These are phyloP conservation scores for Limnodromus scolopaceus DNA, from an alignment of 2,797 vertebrate species.

Conservation along the genomic window DNA sequence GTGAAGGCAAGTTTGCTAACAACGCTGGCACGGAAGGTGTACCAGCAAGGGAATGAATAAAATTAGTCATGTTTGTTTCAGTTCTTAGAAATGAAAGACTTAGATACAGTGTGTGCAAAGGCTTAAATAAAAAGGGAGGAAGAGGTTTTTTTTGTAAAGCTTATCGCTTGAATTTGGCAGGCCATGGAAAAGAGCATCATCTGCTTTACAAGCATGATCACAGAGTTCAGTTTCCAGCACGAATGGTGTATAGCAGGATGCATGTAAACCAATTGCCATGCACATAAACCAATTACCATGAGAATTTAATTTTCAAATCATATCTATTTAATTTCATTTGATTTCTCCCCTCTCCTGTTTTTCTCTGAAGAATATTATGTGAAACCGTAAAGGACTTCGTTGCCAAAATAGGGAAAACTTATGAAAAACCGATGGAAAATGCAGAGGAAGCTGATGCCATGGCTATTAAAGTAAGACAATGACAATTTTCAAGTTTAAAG, in stretches of 20 bases:
- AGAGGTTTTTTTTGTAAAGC: neutral
- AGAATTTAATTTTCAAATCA: neutral
- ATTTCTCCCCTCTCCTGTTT: neutral
- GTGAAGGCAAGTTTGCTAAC: neutral
- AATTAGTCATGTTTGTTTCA: neutral
- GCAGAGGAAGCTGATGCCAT: conserved; percentile 89
- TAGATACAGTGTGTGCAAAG: neutral
- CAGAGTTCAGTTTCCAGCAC: neutral
- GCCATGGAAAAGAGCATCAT: neutral
- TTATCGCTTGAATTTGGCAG: neutral
- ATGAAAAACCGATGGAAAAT: conserved; percentile 90
- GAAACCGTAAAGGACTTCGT: conserved; percentile 98
- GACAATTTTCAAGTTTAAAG: neutral
- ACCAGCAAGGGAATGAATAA: neutral
- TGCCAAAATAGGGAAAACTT: conserved; percentile 94
- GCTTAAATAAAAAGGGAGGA: neutral
- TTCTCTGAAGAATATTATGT: conserved; percentile 89
- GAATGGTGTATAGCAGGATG: neutral
- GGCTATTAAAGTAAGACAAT: conserved; percentile 89
- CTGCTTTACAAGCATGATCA: neutral
- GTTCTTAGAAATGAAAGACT: neutral
- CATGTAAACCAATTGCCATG: neutral
- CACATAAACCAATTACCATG: neutral
- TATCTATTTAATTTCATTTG: neutral
- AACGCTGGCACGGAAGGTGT: neutral